Conservation (phyloP, 2,113 vertebrate species). For the Sitta europaea region DNA sequence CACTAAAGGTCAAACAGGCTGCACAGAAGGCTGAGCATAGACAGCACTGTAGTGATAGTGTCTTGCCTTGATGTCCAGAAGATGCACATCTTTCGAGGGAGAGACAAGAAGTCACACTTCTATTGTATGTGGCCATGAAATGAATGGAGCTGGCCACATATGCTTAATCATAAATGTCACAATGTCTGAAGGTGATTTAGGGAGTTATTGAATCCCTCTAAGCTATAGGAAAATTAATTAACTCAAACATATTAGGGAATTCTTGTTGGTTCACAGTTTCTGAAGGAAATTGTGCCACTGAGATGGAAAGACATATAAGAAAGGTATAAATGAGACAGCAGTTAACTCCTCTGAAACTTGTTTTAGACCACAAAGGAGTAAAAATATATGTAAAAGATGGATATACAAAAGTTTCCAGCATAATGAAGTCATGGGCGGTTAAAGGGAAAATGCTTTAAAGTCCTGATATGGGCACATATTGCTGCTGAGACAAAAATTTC, state of each 20-base stretch:
- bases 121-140: not conserved
- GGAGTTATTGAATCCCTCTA: not conserved
- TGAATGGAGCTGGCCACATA: not conserved
- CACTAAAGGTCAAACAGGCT: conserved; percentile 38
- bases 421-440: not conserved
- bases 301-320: not conserved
- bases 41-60: no score
- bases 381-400: not conserved
- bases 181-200: not conserved
- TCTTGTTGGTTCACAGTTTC: not conserved
- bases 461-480: not conserved
- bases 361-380: not conserved
- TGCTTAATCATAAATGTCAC: not conserved
- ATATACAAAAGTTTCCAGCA: not conserved
- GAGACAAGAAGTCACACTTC: not conserved
- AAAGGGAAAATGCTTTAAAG: not conserved
- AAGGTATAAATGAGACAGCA: not conserved
- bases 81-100: rapidly evolving
- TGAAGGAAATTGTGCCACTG: not conserved
- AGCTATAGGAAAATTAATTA: not conserved
- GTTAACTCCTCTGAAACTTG: not conserved
- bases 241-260: not conserved
- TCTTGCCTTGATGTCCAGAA: not conserved
- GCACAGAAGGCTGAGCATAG: not conserved
- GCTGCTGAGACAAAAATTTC: not conserved